Base-by-base conservation (phyloP, 1,140 invertebrate genomes). In the Drosophila parvula region DNA sequence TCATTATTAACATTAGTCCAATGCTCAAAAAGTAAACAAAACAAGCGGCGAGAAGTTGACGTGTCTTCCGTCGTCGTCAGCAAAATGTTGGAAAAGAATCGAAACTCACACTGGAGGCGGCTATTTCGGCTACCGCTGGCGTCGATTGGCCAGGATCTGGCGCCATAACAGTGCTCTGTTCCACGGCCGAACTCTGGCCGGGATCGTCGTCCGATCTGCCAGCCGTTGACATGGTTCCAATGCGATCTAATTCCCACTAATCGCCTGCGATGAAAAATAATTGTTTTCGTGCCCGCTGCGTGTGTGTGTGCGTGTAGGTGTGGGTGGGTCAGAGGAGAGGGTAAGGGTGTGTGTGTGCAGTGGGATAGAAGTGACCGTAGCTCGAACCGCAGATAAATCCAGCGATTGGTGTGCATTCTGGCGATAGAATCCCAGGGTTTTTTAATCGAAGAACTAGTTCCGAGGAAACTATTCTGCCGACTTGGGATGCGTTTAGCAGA, bases 51-150 rank as follows among this genome's bases (percentile, higher is more conserved):
- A 32, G 36, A 50, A 64, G 56, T 69, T 71, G 38, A 67, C 74
- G 53, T 65, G 59, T 63, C 67, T 88, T 79, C 78, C 80, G 74
- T 76, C 80, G 75, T 78, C 82, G 78, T 79, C 82, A 79, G 71
- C 82, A 81, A 67, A 59, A 65, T 32, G 68, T 38, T 22, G 41
- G 38, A 61, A 57, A 30, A 60, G 58, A 70, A 56, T 41, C 47
- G 50, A 22, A 53, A 73, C 79, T 78, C 57, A 81, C 79, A 57
- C 79, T 81, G 67, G 79, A 82, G 28, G 79, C 69, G 59, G 79
- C 74, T 50, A 81, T 82, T 69, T 81, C 78, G 40, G 78, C 65
- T 28, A 81, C 78, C 30, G 65, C 64, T 70, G 78, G 71, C 45
- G 68, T 79, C 10, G 76, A 57, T 41, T 47, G 51, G 12, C 51